Conservation (phyloP, 2,113 vertebrate species). For the Rattus norvegicus region DNA sequence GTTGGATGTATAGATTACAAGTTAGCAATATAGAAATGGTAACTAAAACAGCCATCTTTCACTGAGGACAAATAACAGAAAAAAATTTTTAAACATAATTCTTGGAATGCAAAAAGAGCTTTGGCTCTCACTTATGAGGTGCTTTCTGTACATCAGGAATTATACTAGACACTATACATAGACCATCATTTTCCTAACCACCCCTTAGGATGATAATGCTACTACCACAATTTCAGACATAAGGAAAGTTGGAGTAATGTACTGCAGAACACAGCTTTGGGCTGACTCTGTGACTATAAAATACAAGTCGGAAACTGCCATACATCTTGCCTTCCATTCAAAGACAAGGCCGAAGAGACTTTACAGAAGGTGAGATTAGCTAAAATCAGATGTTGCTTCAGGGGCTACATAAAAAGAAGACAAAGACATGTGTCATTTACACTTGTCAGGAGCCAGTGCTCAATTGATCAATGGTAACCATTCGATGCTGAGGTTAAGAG, state of each 20-base stretch:
- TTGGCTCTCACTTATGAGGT: neutral
- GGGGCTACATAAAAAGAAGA: neutral
- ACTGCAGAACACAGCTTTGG: neutral
- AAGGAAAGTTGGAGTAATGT: neutral
- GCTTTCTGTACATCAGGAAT: neutral
- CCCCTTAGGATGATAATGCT: neutral
- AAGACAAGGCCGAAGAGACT: slow-evolving; percentile 5
- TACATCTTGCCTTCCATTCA: neutral
- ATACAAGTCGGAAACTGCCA: neutral
- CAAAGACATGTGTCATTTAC: neutral
- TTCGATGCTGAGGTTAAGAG: neutral
- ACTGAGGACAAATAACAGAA: neutral
- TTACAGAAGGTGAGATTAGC: slow-evolving; percentile 1
- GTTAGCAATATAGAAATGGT: neutral
- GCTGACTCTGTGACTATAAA: neutral
- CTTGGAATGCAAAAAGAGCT: neutral
- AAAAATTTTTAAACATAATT: neutral
- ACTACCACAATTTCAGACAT: slow-evolving; percentile 32
- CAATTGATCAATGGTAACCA: neutral
- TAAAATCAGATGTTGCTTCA: slow-evolving; percentile 14
- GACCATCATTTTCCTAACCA: neutral
- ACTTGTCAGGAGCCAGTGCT: neutral
- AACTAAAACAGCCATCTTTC: neutral
- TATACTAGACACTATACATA: neutral
- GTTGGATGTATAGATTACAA: neutral